Base-by-base conservation (phyloP, 2,888 invertebrate species). In the Unio delphinus region DNA sequence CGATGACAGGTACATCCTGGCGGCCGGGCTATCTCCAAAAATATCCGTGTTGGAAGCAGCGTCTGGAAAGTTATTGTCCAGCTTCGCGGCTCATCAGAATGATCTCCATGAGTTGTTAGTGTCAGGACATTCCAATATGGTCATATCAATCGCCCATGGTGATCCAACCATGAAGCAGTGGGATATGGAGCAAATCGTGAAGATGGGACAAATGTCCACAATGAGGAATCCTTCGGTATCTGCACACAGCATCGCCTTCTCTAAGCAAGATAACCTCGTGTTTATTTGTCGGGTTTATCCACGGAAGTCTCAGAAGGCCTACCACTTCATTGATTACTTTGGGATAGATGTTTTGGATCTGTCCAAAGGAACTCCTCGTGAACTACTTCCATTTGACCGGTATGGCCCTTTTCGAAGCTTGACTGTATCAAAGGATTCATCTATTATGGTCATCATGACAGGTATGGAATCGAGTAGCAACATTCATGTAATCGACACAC, bases 241-340 rank as follows among this genome's bases (percentile, higher is more conserved):
- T 17, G 77, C 72, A 15, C 67, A 75, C 58, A 73, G 70, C 57
- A 64, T 77, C 11, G 56, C 75, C 4, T 72, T 73, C 56, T 72
- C 73, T 1, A 75, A 64, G 28, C 69, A 75, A 28, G 75, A 75
- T 57, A 77, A 73, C 60, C 34, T 70, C 3, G 64, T 75, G 28
- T 77, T 77, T 57, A 45, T 77, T 57, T 71, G 73, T 1, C 70
- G 72, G 17, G 73, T 77, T 4, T 67, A 72, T 23, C 72, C 74
- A n/a, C 77, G 72, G 20, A 79, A 79, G 66, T 80, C 75, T 61
- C 72, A 70, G 17, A 73, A 73, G 56, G 80, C 80, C 4, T 84
- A 83, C 69, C 81, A 83, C 65, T 81, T 72, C 68, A 75, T 83
- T 55, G 82, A 83, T 69, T 80, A 75, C 64, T 86, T 82, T 67